Conservation (phyloP, 2,888 invertebrate species). For the Exocentrus adspersus region DNA sequence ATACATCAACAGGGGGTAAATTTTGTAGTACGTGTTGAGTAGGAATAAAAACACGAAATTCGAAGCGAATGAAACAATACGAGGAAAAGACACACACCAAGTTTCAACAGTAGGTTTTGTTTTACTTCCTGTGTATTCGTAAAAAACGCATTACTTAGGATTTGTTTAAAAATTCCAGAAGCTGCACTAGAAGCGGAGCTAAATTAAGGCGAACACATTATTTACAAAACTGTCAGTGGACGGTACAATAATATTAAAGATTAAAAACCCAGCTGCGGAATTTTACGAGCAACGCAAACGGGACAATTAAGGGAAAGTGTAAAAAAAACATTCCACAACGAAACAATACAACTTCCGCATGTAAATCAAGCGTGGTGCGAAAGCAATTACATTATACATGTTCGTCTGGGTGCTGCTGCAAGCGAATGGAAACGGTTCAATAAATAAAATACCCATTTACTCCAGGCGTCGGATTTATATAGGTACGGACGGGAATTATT, state of each 20-base stretch:
- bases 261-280: background rate
- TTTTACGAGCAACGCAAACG: background rate
- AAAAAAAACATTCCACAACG: background rate
- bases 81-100: too few relatives aligned
- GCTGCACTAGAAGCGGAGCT: too few relatives aligned
- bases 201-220: too few relatives aligned
- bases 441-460: conserved; percentile 32
- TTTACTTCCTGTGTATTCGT: background rate
- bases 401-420: conserved; percentile 20
- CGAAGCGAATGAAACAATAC: conserved; percentile 1
- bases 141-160: too few relatives aligned
- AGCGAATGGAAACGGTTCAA: conserved; percentile 29
- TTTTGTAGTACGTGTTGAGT: background rate
- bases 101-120: background rate
- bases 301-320: conserved; percentile 5
- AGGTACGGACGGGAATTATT: conserved; percentile 33
- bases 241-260: too few relatives aligned
- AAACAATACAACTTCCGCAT: conserved; percentile 7
- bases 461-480: conserved; percentile 27
- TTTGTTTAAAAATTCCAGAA: too few relatives aligned
- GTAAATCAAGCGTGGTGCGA: conserved; percentile 28
- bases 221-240: too few relatives aligned
- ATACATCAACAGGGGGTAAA: conserved; percentile 19
- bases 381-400: conserved; percentile 32
- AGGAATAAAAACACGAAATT: background rate